Evolutionary conservation across 2,797 vertebrate genomes (phyloP), one percentile per base, ranked within the genome.

Genomic region (Cirrhinus mrigala): DNA sequence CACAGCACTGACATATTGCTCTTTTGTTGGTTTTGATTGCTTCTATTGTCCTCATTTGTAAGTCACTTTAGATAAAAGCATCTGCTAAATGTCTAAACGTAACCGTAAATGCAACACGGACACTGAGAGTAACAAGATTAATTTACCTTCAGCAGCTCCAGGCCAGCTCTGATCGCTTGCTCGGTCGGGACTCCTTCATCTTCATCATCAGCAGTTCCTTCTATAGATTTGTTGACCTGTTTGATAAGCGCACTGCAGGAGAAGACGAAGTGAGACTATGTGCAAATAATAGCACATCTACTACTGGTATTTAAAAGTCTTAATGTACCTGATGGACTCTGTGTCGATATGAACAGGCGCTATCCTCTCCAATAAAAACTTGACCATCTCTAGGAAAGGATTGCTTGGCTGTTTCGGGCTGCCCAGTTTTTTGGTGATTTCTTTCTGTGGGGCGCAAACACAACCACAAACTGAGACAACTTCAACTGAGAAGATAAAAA

Each of bases 321-420:
- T 4, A 14, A 56, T 83, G 24, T 93, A 97, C 95, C 97, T 97
- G 94, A 99, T 99, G 37, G 98, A 98, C 89, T 99, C 98, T 1
- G 98, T 97, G 93, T 99, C 98, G 62, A 99, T 99, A 92, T 99
- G 98, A 8, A 99, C 98, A 3, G 98, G 98, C 69, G 98, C 98
- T 82, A 99, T 99, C 89, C 98, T 96, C 93, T 99, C 98, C 88
- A 99, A 92, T 82, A 99, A 95, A 92, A 99, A 99, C 91, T 99
- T 99, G 64, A 99, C 98, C 98, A 99, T 99, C 92, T 99, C 98
- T 91, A 99, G 91, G 91, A 99, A 99, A 0, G 98, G 98, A 90
- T 99, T 99, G 90, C 97, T 99, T 89, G 98, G 98, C 83, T 99
- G 98, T 89, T 99, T 99, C 87, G 98, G 98, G 88, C 98, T 99